phyloP scores from a whole-genome alignment of 1,140 invertebrate genomes.

The Lucilia cuprina region DNA sequence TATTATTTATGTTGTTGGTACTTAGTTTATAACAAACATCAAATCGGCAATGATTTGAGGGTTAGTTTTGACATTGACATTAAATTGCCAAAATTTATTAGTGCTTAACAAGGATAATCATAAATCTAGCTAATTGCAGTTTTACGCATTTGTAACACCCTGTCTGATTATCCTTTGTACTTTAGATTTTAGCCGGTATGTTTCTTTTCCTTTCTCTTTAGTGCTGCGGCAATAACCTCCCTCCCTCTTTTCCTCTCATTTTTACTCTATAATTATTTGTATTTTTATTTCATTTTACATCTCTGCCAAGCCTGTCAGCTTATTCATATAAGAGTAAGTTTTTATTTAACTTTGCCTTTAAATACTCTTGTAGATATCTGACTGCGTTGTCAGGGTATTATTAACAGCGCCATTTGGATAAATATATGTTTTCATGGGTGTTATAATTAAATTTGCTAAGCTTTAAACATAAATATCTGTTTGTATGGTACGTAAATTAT shows the following conservation, averaged over 20 bases:
- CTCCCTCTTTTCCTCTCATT: neutral
- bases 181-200: neutral
- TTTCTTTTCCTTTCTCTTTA: neutral
- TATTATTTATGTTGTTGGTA: neutral
- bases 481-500: conserved; percentile 9
- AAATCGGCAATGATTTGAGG: conserved; percentile 15
- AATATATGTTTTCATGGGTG: conserved; percentile 22
- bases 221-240: neutral
- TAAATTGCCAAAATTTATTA: conserved; percentile 57
- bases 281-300: neutral
- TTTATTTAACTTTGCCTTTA: neutral
- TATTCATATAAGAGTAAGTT: neutral
- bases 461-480: neutral
- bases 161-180: neutral
- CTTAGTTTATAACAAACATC: neutral
- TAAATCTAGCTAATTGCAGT: conserved; percentile 62
- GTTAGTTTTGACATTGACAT: conserved; percentile 45
- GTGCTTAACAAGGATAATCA: conserved; percentile 62
- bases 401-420: neutral
- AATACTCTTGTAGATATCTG: too few relatives aligned
- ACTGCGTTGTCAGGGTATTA: neutral
- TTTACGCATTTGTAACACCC: conserved; percentile 37
- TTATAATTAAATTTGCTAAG: conserved; percentile 27
- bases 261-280: conserved; percentile 26
- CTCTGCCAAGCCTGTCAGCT: neutral